A percentile compares a stretch with the other conserved stretches of the same genome.
phyloP scores from a whole-genome alignment of 2,888 invertebrate species.

The Aelia acuminata region DNA sequence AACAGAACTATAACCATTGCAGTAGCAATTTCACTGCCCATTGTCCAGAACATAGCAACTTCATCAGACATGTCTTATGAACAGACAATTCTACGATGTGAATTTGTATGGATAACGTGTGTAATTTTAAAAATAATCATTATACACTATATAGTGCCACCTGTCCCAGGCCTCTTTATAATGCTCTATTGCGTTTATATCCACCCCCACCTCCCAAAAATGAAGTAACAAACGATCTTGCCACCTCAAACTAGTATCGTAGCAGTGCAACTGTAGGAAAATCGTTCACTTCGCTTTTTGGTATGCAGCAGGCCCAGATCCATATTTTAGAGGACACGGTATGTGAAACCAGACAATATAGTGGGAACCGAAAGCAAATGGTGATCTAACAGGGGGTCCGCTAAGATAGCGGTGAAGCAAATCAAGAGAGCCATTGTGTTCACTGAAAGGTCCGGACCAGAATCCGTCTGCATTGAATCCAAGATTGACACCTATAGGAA shows the following conservation, averaged over 20 bases:
- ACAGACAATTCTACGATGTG: no score
- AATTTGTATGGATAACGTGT: no score
- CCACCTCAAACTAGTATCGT: no score
- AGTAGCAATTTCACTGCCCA: background rate
- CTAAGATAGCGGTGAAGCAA: slow-evolving; percentile 42
- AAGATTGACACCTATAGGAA: slow-evolving; percentile 34
- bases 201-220: no score
- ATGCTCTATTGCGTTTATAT: no score
- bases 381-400: slow-evolving; percentile 7
- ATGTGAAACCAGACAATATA: slow-evolving; percentile 14
- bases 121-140: no score
- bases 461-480: slow-evolving; percentile 14
- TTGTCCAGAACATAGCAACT: background rate
- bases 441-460: slow-evolving; percentile 26
- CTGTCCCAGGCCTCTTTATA: no score
- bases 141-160: no score
- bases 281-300: background rate
- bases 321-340: background rate
- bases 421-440: slow-evolving; percentile 15
- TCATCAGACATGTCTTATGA: background rate
- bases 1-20: background rate
- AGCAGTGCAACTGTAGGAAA: background rate
- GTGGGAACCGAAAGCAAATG: slow-evolving; percentile 14
- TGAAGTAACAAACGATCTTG: no score
- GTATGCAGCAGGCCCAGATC: background rate